Evolutionary conservation across 2,797 vertebrate genomes (phyloP).

Genomic region (Myiotriccus ornatus): DNA sequence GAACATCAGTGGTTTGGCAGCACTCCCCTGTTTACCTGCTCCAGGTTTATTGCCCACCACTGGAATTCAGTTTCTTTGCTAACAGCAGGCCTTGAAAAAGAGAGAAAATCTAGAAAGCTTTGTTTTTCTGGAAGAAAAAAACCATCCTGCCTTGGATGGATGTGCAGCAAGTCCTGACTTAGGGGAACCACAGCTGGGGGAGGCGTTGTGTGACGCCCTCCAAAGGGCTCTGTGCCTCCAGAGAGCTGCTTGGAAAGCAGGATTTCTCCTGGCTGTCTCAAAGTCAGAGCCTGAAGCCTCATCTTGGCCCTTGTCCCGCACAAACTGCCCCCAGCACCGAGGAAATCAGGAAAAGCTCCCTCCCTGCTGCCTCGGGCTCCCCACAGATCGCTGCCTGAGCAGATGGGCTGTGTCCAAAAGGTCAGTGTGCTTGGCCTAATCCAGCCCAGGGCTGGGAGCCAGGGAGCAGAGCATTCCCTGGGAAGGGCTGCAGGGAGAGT

Average conservation of each 20-base stretch:
- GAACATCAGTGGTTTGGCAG: background rate
- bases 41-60: background rate
- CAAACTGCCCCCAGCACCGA: fast-evolving
- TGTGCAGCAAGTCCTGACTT: background rate
- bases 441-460: background rate
- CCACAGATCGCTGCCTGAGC: background rate
- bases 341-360: background rate
- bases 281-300: background rate
- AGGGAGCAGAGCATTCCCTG: background rate
- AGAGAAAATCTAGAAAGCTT: background rate
- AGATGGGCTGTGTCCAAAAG: background rate
- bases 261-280: background rate
- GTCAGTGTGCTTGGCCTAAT: background rate
- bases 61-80: background rate
- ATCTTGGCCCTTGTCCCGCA: background rate
- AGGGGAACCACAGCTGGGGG: background rate
- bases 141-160: background rate
- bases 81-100: background rate
- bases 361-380: background rate
- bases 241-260: background rate
- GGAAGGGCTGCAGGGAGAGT: background rate
- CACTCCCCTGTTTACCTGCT: background rate
- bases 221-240: background rate
- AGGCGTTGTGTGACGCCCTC: background rate
- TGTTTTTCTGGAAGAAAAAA: background rate